Evolutionary conservation across 2,888 invertebrate species (phyloP), one percentile per base, ranked within the genome.

Genomic region (Dryobota labecula): DNA sequence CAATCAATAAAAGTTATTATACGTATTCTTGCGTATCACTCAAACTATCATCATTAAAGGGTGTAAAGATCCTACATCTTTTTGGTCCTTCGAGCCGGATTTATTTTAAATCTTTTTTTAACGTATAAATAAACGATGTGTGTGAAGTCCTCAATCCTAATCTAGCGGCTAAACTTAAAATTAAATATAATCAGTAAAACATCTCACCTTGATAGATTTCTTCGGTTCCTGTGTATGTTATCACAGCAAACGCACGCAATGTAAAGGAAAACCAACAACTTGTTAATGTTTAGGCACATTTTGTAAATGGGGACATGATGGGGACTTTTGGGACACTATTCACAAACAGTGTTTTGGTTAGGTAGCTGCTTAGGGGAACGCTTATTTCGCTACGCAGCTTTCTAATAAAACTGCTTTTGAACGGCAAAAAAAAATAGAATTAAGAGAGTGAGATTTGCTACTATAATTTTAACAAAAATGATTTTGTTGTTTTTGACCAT

Each of bases 141-240:
- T 7, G 20, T 1, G n/a, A 18, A 38, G 13, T 45, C n/a, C 1
- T 36, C 6, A 15, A 69, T n/a, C 15, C 38, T 41, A 54, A 47
- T 2, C 24, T 18, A 41, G 24, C 27, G 15, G 33, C n/a, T 24
- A 43, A 38, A 18, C 30, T 61, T 38, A 43, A 30, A 60, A 18
- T 41, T 63, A 60, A 43, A 43, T 13, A 27, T n/a, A 45, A 58
- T 58, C 45, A 43, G 53, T 65, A 38, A 54, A 54, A 74, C 24
- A 49, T 88, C 95, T 93, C 87, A 96, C 96, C 94, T 94, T 95
- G 43, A 96, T 96, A 2, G 93, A 95, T 87, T 95, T 95, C 88
- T 92, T 95, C 78, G 95, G 96, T 91, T 96, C 96, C 96, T 96
- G 86, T 18, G 70, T 77, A 70, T 78, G 74, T 86, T 86, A 89